Evolutionary conservation across 2,113 vertebrate genomes (phyloP), one percentile per base, ranked within the genome.

Genomic region (Dasyornis broadbenti): DNA sequence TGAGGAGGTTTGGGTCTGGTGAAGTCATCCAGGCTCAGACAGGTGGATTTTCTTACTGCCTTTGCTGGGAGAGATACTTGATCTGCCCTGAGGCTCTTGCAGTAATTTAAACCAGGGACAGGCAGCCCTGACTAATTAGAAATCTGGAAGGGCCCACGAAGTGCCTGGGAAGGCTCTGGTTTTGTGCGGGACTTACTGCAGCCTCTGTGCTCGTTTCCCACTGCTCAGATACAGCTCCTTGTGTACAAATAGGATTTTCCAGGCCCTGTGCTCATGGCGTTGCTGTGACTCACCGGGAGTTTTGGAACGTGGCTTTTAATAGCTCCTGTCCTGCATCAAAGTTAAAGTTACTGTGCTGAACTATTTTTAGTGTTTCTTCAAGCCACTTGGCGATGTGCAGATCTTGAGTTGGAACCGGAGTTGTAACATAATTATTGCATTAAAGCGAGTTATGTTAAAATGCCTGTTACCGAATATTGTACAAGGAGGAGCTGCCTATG

Each of bases 301-400:
- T 42, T 91, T 83, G 50, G 79, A 70, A 44, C 10, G 0, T 27
- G 20, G 28, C 88, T 94, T 95, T 93, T 97, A 95, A 94, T 92
- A 97, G 94, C 85, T 90, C 40, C 0, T 61, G 60, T 44, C 82
- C 60, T 68, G 71, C 59, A 4, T 40, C 14, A 63, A 90, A 95
- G 76, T 69, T 14, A 63, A 90, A 95, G 76, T 69, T 91, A 44
- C 56, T 54, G 1, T 75, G 72, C 76, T 89, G 45, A 71, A 17
- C 85, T 93, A 89, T 95, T 81, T 83, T 92, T 94, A 96, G 90
- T 31, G 27, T 61, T 88, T 76, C 76, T 86, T 70, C 42, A 80
- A 88, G 71, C 60, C 35, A 5, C 86, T 86, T 81, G 85, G 86
- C 79, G 68, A 13, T 17, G 65, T 61, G 10, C 1, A 27, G 59